A percentile compares a stretch with the other conserved stretches of the same genome.
Conservation (phyloP, 2,113 vertebrate genomes). For the Romanogobio albipinnatus region DNA sequence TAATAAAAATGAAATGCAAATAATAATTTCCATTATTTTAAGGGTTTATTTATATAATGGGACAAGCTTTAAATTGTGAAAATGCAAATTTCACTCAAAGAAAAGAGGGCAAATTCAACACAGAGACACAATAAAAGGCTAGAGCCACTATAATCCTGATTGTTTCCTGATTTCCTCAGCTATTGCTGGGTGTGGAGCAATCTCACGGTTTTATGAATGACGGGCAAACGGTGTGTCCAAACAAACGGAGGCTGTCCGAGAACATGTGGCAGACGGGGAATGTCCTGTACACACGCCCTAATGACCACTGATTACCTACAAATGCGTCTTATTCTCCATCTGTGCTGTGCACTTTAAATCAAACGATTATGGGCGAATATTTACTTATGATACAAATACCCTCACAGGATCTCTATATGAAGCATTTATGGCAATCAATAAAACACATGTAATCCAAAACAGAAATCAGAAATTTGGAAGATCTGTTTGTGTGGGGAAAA, state of each 20-base stretch:
- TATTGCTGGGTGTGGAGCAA: constrained; percentile 45
- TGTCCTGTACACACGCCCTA: constrained; percentile 23
- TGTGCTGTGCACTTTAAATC: constrained; percentile 39
- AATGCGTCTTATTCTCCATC: constrained; percentile 50
- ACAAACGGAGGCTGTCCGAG: constrained; percentile 54
- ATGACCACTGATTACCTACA: constrained; percentile 39
- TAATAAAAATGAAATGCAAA: neutral
- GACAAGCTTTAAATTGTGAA: too few species aligned
- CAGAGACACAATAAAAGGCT: neutral
- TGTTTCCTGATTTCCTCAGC: constrained; percentile 44
- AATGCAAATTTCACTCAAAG: neutral
- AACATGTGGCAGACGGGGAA: constrained; percentile 69
- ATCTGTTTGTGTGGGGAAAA: neutral
- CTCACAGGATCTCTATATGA: neutral
- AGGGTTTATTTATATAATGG: too few species aligned
- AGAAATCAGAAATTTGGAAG: neutral
- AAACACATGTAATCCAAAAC: neutral
- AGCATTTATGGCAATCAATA: constrained; percentile 17
- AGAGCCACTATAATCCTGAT: neutral
- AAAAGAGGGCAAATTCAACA: neutral
- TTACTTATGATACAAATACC: constrained; percentile 21
- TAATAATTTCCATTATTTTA: too few species aligned
- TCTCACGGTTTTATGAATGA: constrained; percentile 63
- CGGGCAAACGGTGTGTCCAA: constrained; percentile 54
- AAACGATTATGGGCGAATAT: constrained; percentile 21